Evolutionary conservation across 2,113 vertebrate species (phyloP).

Genomic region (Rhinolophus ferrumequinum): DNA sequence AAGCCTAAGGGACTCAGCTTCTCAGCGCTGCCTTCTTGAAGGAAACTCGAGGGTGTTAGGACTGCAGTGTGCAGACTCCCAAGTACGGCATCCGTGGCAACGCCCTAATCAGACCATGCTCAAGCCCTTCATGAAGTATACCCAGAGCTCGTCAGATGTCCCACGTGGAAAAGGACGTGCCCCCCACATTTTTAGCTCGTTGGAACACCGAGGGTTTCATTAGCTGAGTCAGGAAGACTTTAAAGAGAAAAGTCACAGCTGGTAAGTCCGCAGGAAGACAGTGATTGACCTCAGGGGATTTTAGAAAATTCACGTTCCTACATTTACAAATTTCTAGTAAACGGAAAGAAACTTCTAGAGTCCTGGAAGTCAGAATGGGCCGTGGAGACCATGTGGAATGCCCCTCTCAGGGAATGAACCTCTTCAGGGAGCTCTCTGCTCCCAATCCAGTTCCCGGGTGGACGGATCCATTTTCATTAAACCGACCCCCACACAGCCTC

Average conservation of each 20-base stretch:
- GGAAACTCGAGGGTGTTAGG: background rate
- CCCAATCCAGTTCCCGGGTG: background rate
- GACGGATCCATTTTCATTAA: rapidly evolving
- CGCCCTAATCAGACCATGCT: rapidly evolving
- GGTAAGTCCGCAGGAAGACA: rapidly evolving
- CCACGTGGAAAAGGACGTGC: rapidly evolving
- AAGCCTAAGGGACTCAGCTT: rapidly evolving
- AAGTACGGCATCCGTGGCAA: rapidly evolving
- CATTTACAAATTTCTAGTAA: background rate
- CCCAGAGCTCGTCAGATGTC: rapidly evolving
- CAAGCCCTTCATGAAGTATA: rapidly evolving
- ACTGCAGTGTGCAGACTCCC: rapidly evolving
- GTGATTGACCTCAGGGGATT: rapidly evolving
- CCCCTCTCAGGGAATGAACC: too few relatives aligned
- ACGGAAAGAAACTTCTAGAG: background rate
- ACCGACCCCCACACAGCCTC: rapidly evolving
- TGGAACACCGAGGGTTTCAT: background rate
- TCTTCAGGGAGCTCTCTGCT: too few relatives aligned
- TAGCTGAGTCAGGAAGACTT: background rate
- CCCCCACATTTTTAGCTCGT: rapidly evolving
- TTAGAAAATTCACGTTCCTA: background rate
- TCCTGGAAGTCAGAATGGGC: background rate
- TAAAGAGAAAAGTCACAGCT: background rate
- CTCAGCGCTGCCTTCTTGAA: rapidly evolving
- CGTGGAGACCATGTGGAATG: background rate